These are phyloP conservation scores for Coelinius sp. DNA, from an alignment of 2,888 invertebrate genomes.

Conservation along the genomic window DNA sequence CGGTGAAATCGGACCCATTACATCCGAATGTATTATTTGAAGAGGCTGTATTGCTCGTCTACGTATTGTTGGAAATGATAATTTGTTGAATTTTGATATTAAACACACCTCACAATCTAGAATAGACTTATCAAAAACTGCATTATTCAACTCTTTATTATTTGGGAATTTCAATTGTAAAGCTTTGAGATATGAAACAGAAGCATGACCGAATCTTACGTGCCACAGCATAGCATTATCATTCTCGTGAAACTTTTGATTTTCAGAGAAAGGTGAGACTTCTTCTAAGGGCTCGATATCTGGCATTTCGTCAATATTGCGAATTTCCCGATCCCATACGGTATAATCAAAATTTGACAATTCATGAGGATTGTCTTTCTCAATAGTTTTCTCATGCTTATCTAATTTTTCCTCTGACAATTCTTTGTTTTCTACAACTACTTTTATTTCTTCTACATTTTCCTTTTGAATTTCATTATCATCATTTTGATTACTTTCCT, in stretches of 20 bases:
- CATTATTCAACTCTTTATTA: constrained; percentile 39
- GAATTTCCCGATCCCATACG: background rate
- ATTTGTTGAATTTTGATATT: constrained; percentile 48
- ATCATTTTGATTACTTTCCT: background rate
- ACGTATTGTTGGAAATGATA: constrained; percentile 41
- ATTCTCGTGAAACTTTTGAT: constrained; percentile 7
- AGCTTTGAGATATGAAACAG: constrained; percentile 47
- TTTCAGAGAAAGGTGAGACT: background rate
- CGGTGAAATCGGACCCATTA: no score
- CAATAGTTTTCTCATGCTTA: background rate
- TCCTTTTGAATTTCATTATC: background rate
- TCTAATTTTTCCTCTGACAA: no score
- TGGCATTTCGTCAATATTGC: constrained; percentile 24
- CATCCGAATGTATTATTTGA: no score
- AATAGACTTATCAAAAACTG: constrained; percentile 50
- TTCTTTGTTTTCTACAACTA: background rate
- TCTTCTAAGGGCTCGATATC: constrained; percentile 9
- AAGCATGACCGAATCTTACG: constrained; percentile 45
- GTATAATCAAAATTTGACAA: background rate
- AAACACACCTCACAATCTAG: constrained; percentile 49
- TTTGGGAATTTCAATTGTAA: constrained; percentile 43
- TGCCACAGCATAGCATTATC: constrained; percentile 46
- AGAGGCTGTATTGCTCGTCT: no score
- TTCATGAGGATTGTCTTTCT: background rate
- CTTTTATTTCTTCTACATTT: background rate